Conservation (phyloP, 1,140 invertebrate genomes). For the Propsilocerus akamusi region DNA sequence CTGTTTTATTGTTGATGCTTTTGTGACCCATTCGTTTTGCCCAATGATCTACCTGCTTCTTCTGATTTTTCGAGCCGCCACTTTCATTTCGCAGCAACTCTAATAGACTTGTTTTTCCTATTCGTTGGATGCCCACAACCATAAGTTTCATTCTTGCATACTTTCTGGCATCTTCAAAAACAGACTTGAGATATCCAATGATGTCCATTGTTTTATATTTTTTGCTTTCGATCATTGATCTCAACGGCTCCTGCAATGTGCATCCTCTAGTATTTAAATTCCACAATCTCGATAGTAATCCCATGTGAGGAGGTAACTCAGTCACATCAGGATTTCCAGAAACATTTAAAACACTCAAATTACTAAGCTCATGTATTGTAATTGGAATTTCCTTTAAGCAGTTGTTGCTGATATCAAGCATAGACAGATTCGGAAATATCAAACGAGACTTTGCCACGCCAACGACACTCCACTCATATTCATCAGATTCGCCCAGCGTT, state of each 20-base stretch:
- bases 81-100: conserved; percentile 77
- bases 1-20: conserved; percentile 53
- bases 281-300: conserved; percentile 81
- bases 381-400: conserved; percentile 57
- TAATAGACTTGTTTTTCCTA: conserved; percentile 85
- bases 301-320: conserved; percentile 86
- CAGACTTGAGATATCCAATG: conserved; percentile 82
- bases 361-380: conserved; percentile 67
- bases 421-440: conserved; percentile 85
- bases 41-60: conserved; percentile 48
- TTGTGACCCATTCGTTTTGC: conserved; percentile 86
- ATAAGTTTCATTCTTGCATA: conserved; percentile 95
- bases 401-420: conserved; percentile 89
- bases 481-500: conserved; percentile 17
- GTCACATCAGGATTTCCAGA: conserved; percentile 71
- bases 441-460: conserved; percentile 39
- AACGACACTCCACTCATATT: conserved; percentile 22
- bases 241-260: conserved; percentile 70
- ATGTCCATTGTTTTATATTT: conserved; percentile 94
- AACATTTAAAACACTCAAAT: conserved; percentile 86
- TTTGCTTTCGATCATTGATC: conserved; percentile 81
- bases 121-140: conserved; percentile 88
- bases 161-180: conserved; percentile 75
- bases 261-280: conserved; percentile 88
- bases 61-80: conserved; percentile 19